phyloP scores from a whole-genome alignment of 1,140 invertebrate species.

The Eufriesea mexicana region DNA sequence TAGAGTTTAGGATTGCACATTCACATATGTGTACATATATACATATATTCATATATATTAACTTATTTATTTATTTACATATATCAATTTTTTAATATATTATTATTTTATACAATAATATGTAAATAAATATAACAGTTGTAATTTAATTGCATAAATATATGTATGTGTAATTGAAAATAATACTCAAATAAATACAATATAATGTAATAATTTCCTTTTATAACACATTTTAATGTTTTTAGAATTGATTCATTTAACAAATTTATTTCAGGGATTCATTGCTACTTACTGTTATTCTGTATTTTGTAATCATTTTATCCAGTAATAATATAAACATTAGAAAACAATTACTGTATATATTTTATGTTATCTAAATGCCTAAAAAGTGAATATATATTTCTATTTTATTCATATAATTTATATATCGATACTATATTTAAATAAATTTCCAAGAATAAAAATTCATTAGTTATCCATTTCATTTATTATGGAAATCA shows the following conservation, averaged over 20 bases:
- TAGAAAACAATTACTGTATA: neutral
- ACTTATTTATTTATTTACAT: neutral
- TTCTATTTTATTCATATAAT: neutral
- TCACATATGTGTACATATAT: neutral
- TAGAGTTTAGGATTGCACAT: neutral
- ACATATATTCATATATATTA: neutral
- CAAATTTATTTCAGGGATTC: neutral
- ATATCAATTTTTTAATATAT: neutral
- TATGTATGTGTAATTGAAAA: neutral
- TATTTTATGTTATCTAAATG: neutral
- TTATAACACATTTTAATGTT: neutral
- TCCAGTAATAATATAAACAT: neutral
- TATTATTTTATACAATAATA: neutral
- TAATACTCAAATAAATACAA: neutral
- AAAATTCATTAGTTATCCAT: neutral
- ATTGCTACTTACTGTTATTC: conserved; percentile 10
- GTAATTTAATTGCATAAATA: neutral
- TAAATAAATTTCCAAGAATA: neutral
- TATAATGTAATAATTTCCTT: neutral
- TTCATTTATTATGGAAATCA: neutral
- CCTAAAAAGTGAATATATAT: neutral
- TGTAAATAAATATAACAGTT: neutral
- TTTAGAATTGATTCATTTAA: neutral
- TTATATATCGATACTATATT: neutral
- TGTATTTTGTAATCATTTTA: neutral